Evolutionary conservation across 2,797 vertebrate genomes (phyloP), one percentile per base, ranked within the genome.

Genomic region (Epinephelus awoara): DNA sequence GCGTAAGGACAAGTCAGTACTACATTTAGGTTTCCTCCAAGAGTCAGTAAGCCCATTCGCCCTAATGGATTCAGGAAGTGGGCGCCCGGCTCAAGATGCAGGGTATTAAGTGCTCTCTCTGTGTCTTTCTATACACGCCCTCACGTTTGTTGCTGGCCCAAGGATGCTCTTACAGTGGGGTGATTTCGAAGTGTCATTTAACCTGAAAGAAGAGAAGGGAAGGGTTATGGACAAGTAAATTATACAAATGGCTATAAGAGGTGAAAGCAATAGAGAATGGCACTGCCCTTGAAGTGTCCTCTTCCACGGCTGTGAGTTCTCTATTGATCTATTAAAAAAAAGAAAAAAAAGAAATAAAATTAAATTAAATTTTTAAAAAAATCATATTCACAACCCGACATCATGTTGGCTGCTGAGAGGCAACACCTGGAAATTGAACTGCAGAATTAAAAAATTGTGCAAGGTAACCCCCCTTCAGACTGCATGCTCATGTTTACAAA

Each of bases 11-110:
- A 84, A 77, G 82, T 85, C 78, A 72, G 77, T 61, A 61, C 79
- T 78, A 88, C 85, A 88, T 92, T 88, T 84, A 88, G 72, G 80
- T 87, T 75, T 88, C 75, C 62, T 88, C 72, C 73, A 83, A 81
- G 83, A 89, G 63, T 86, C 85, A 69, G 72, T 82, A 59, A 77
- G 70, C 72, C 89, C 80, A 67, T 85, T 86, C 46, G 0, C 66
- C 62, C 71, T 93, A 93, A 94, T 93, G 90, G 92, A 92, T 85
- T 88, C 84, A 85, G 87, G 89, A 89, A 88, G 70, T 89, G 75
- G 76, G 68, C 62, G 4, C 51, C 61, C 13, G 27, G 75, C 73
- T 90, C 75, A 77, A 83, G 86, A 91, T 82, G 77, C 79, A 72
- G 72, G 70, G 74, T 89, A 87, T 91, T 91, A 90, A 93, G 85